A percentile compares a stretch with the other conserved stretches of the same genome.
These are phyloP conservation scores for Cyclura pinguis DNA, from an alignment of 2,797 vertebrate genomes.

Conservation along the genomic window DNA sequence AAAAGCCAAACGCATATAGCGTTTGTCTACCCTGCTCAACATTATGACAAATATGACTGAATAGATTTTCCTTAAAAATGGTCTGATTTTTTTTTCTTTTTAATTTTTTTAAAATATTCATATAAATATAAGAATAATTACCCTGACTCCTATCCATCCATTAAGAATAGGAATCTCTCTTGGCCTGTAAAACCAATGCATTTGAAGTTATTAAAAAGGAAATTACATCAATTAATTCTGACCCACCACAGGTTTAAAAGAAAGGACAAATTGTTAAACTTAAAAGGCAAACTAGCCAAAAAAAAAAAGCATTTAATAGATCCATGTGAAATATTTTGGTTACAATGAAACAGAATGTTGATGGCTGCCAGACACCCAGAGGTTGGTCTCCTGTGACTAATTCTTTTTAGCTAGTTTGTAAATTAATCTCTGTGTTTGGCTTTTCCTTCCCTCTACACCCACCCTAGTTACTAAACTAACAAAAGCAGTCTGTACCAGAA, in stretches of 20 bases:
- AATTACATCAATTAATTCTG: constrained; percentile 64
- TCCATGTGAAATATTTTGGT: constrained; percentile 61
- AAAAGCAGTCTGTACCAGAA: constrained; percentile 54
- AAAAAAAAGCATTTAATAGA: constrained; percentile 52
- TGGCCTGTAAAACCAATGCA: constrained; percentile 33
- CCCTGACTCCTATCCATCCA: background rate
- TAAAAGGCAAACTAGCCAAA: constrained; percentile 49
- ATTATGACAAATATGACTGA: background rate
- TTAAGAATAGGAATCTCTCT: constrained; percentile 7
- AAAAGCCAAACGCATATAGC: background rate
- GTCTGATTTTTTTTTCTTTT: background rate
- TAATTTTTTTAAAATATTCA: background rate
- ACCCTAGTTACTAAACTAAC: constrained; percentile 51
- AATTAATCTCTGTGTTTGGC: constrained; percentile 55
- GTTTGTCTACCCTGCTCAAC: background rate
- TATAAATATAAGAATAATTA: constrained; percentile 8
- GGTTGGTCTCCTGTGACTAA: constrained; percentile 61
- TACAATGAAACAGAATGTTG: constrained; percentile 66
- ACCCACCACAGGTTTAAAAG: constrained; percentile 61
- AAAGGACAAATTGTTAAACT: constrained; percentile 53
- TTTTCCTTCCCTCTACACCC: constrained; percentile 16
- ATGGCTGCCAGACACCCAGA: constrained; percentile 53
- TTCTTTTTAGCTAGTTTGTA: constrained; percentile 62
- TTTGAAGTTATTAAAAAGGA: constrained; percentile 59
- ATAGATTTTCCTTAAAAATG: background rate